Conservation (phyloP, 53 echinoderm and acorn worm genomes). For the Paelopatides confundens region DNA sequence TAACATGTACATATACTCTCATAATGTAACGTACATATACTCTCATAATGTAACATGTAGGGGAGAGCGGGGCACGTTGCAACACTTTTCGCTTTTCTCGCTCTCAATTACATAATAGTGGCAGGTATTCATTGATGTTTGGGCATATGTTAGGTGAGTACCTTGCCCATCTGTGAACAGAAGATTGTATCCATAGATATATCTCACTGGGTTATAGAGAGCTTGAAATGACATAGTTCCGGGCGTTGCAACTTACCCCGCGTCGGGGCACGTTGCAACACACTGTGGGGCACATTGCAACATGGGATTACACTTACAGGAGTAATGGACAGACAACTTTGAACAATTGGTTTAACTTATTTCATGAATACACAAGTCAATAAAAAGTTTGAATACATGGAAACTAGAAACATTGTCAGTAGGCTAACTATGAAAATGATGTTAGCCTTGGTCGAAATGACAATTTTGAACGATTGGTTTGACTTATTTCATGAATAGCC, state of each 20-base stretch:
- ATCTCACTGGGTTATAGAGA: not conserved
- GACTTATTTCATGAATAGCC: not conserved
- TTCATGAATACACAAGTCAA: slow-evolving; percentile 1
- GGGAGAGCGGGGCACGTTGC: not conserved
- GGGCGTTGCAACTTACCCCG: slow-evolving; percentile 1
- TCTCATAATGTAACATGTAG: no score
- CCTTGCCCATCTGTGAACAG: slow-evolving; percentile 8
- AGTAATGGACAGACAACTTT: not conserved
- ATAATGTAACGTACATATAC: no score
- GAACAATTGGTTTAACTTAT: not conserved
- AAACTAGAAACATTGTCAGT: no score
- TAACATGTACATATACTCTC: no score
- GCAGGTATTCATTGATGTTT: not conserved
- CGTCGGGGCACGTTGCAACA: not conserved
- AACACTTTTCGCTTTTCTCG: slow-evolving; percentile 3
- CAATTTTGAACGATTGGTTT: not conserved
- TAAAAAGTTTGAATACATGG: not conserved
- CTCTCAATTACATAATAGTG: not conserved
- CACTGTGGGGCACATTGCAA: slow-evolving; percentile 8
- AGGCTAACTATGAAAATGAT: no score
- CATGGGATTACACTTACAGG: not conserved
- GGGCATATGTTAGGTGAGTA: not conserved
- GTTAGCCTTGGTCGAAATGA: not conserved
- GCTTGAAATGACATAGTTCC: not conserved
- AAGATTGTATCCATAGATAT: not conserved